Percentiles rank a stretch among this genome's conserved stretches.
Conservation (phyloP, 1,140 invertebrate genomes). For the Trypoxylus dichotomus region DNA sequence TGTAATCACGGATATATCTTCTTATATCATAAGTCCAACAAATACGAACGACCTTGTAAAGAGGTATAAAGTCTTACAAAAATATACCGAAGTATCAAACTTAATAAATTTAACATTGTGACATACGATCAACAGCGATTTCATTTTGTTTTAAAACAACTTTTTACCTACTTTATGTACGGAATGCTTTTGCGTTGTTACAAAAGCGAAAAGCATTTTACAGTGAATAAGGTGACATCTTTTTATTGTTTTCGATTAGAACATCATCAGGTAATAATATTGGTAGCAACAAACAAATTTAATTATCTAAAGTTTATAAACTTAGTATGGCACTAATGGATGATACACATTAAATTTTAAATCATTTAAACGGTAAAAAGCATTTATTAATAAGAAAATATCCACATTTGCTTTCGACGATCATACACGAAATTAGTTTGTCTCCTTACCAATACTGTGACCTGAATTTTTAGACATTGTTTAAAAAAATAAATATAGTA, state of each 20-base stretch:
- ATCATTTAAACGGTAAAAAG: no score
- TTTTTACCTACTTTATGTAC: not conserved
- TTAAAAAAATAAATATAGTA: no score
- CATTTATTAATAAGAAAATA: no score
- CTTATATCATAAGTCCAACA: not conserved
- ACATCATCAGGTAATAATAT: not conserved
- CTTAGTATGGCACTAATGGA: no score
- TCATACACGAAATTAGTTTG: no score
- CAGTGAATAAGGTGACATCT: not conserved
- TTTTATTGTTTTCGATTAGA: slow-evolving; percentile 2
- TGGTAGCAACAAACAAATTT: not conserved
- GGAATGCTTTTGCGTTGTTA: not conserved
- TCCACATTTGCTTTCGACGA: no score
- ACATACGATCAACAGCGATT: not conserved
- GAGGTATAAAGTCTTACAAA: slow-evolving; percentile 24
- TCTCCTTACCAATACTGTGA: no score
- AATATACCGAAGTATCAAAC: slow-evolving; percentile 19
- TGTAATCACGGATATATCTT: no score
- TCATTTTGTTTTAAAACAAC: not conserved
- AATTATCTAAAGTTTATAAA: no score
- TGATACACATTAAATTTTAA: no score
- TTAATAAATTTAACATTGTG: slow-evolving; percentile 12
- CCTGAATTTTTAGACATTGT: no score
- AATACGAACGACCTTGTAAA: slow-evolving; percentile 18
- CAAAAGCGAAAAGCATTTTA: not conserved